Evolutionary conservation across 2,113 vertebrate species (phyloP).

Genomic region (Antigone vipio): DNA sequence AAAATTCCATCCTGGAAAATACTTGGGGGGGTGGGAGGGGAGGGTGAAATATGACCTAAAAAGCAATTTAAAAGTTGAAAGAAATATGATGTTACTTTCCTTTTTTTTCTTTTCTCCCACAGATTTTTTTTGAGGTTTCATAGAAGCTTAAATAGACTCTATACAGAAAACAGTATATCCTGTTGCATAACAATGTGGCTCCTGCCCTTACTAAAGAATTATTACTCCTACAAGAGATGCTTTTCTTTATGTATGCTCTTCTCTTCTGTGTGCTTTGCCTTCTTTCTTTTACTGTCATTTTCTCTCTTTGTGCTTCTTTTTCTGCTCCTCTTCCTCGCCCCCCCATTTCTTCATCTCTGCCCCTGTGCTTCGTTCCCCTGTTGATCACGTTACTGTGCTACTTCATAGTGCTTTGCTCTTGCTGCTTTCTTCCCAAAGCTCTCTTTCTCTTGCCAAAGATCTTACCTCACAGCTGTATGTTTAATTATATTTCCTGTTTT

Average conservation of each 20-base stretch:
- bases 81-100: neutral
- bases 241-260: neutral
- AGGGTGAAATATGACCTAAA: conserved; percentile 40
- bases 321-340: neutral
- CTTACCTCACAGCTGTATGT: neutral
- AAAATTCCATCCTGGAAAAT: conserved; percentile 57
- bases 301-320: neutral
- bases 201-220: neutral
- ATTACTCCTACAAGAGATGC: neutral
- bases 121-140: neutral
- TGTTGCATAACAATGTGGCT: neutral
- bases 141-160: neutral
- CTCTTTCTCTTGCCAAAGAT: neutral
- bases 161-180: neutral
- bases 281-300: neutral
- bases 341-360: neutral
- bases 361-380: neutral
- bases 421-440: neutral
- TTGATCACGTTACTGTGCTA: neutral
- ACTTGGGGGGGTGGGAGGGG: neutral
- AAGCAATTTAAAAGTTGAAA: neutral
- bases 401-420: neutral
- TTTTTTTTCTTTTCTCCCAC: neutral
- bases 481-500: conserved; percentile 16
- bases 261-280: neutral